Evolutionary conservation across 2,888 invertebrate species (phyloP).

Genomic region (Elmis aenea): DNA sequence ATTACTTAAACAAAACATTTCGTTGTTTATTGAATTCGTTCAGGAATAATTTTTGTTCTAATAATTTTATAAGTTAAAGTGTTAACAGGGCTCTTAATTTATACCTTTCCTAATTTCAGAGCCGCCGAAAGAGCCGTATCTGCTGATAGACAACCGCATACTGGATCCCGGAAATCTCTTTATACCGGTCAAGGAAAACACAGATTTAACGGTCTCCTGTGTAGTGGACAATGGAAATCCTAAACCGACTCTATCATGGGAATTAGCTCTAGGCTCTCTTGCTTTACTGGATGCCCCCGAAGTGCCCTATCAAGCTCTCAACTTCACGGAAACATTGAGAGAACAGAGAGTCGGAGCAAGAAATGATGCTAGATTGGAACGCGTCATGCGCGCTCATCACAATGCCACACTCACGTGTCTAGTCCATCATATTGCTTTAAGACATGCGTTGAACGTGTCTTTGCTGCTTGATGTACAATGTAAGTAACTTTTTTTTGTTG

Average conservation of each 20-base stretch:
- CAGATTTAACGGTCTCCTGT: slow-evolving; percentile 75
- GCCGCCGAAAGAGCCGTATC: slow-evolving; percentile 76
- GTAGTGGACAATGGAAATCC: slow-evolving; percentile 81
- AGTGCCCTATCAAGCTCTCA: slow-evolving; percentile 52
- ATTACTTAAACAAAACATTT: too few relatives aligned
- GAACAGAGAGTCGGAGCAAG: slow-evolving; percentile 48
- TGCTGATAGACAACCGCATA: slow-evolving; percentile 79
- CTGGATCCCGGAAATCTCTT: slow-evolving; percentile 83
- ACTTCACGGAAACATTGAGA: slow-evolving; percentile 42
- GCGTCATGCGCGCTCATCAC: slow-evolving; percentile 78
- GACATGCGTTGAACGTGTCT: slow-evolving; percentile 54
- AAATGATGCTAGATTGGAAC: slow-evolving; percentile 64
- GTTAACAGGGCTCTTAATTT: too few relatives aligned
- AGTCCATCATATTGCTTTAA: slow-evolving; percentile 64
- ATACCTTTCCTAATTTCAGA: slow-evolving; percentile 63
- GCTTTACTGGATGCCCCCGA: slow-evolving; percentile 55
- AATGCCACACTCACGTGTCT: slow-evolving; percentile 80
- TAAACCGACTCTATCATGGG: slow-evolving; percentile 61
- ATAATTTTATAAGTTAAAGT: too few relatives aligned
- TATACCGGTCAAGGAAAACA: slow-evolving; percentile 82
- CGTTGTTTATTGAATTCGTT: too few relatives aligned
- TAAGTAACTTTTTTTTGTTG: slow-evolving; percentile 46
- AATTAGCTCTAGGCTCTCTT: slow-evolving; percentile 58
- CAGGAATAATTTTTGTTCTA: too few relatives aligned
- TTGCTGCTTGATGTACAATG: slow-evolving; percentile 63